These are phyloP conservation scores for Mormoops blainvillei DNA, from an alignment of 2,113 vertebrate genomes.

Conservation along the genomic window DNA sequence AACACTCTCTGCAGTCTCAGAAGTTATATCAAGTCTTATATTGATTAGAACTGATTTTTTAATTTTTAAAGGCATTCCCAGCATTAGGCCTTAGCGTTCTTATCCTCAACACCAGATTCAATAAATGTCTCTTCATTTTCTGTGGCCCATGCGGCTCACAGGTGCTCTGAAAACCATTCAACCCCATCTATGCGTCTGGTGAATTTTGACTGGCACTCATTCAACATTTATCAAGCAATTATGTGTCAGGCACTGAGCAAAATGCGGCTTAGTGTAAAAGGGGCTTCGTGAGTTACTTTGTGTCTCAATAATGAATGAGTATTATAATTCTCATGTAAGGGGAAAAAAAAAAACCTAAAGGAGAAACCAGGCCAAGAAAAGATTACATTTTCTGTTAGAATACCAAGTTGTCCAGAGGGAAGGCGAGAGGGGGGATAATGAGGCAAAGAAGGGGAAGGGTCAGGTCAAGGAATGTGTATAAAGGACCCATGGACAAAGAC, in stretches of 20 bases:
- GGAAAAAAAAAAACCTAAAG: neutral
- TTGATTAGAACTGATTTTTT: conserved; percentile 11
- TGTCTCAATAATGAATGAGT: conserved; percentile 15
- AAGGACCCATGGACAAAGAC: no score
- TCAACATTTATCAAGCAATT: conserved; percentile 63
- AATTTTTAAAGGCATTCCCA: conserved; percentile 29
- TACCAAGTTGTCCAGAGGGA: no score
- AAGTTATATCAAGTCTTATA: neutral
- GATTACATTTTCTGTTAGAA: neutral
- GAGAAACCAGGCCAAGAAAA: neutral
- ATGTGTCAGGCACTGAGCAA: neutral
- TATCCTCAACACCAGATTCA: neutral
- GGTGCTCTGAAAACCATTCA: neutral
- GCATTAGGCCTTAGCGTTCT: neutral
- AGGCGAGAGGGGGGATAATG: no score
- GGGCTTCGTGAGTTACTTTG: neutral
- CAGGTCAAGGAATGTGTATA: no score
- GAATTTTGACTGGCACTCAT: conserved; percentile 24
- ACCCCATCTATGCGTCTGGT: neutral
- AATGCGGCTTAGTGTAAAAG: neutral
- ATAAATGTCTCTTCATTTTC: neutral
- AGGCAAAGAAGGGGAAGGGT: no score
- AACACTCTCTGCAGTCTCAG: neutral
- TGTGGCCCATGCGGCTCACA: neutral
- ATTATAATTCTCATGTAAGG: neutral